These are phyloP conservation scores for Prionailurus bengalensis DNA, from an alignment of 2,113 vertebrate genomes.

Conservation along the genomic window DNA sequence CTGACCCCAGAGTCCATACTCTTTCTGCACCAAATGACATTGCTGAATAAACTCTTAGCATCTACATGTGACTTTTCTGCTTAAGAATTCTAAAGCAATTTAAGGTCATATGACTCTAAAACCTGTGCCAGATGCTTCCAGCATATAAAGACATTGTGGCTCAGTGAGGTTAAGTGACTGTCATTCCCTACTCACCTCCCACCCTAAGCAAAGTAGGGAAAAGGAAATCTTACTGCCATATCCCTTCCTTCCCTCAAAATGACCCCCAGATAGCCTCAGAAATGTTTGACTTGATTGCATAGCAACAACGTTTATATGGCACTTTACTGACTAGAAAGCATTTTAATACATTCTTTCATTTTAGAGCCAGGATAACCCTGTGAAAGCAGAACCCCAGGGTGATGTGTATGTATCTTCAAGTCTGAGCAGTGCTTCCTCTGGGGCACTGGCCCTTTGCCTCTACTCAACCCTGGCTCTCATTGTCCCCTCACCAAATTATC, in stretches of 20 bases:
- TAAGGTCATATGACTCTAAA: slow-evolving; percentile 46
- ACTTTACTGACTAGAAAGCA: background rate
- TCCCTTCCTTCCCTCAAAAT: slow-evolving; percentile 1
- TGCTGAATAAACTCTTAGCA: slow-evolving; percentile 53
- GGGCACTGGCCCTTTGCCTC: background rate
- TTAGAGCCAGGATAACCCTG: background rate
- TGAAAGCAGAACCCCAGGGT: background rate
- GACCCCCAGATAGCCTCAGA: background rate
- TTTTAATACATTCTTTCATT: slow-evolving; percentile 11
- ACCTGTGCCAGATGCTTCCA: slow-evolving; percentile 15
- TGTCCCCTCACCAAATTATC: background rate
- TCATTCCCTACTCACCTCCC: background rate
- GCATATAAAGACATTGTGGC: background rate
- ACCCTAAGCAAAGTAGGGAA: slow-evolving; percentile 5
- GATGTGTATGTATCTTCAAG: background rate
- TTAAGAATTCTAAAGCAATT: slow-evolving; percentile 55
- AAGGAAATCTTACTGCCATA: slow-evolving; percentile 38
- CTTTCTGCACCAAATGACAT: slow-evolving; percentile 51
- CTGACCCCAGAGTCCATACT: background rate
- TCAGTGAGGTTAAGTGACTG: slow-evolving; percentile 21
- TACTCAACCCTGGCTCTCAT: background rate
- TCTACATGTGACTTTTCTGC: slow-evolving; percentile 53
- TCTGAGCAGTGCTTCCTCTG: background rate
- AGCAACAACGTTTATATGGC: background rate
- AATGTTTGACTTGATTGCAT: slow-evolving; percentile 11